Conservation (phyloP, 2,113 vertebrate species). For the Anarrhichthys ocellatus region DNA sequence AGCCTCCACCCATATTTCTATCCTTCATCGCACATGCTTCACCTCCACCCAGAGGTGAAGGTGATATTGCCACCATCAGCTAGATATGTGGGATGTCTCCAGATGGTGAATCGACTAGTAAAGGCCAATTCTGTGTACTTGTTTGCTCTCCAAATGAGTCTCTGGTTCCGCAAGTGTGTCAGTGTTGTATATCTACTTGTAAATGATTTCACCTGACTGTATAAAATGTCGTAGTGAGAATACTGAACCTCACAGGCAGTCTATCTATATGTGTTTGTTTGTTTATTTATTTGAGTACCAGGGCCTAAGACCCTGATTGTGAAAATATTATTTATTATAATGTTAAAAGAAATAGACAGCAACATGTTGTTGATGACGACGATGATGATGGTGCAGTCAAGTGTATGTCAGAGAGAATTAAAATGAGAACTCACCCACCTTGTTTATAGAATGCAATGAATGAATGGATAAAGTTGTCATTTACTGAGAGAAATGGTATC, state of each 20-base stretch:
- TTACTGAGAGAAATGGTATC: slow-evolving; percentile 77
- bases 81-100: neutral
- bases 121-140: slow-evolving; percentile 8
- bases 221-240: slow-evolving; percentile 58
- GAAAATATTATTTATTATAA: slow-evolving; percentile 76
- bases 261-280: slow-evolving; percentile 59
- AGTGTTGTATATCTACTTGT: slow-evolving; percentile 63
- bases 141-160: slow-evolving; percentile 12
- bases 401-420: slow-evolving; percentile 78
- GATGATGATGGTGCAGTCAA: slow-evolving; percentile 48
- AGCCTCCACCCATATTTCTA: neutral
- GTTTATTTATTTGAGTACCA: slow-evolving; percentile 78
- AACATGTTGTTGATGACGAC: slow-evolving; percentile 20
- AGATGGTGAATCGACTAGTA: slow-evolving; percentile 1
- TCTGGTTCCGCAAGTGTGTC: neutral
- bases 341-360: slow-evolving; percentile 60
- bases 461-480: slow-evolving; percentile 83
- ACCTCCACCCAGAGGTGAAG: neutral
- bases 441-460: slow-evolving; percentile 91
- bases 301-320: slow-evolving; percentile 62
- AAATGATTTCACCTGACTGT: slow-evolving; percentile 63
- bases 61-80: slow-evolving; percentile 9
- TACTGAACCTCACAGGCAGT: slow-evolving; percentile 49
- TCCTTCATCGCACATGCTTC: neutral
- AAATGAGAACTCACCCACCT: slow-evolving; percentile 85